Conservation (phyloP, 2,888 invertebrate species). For the Drosophila mulleri region DNA sequence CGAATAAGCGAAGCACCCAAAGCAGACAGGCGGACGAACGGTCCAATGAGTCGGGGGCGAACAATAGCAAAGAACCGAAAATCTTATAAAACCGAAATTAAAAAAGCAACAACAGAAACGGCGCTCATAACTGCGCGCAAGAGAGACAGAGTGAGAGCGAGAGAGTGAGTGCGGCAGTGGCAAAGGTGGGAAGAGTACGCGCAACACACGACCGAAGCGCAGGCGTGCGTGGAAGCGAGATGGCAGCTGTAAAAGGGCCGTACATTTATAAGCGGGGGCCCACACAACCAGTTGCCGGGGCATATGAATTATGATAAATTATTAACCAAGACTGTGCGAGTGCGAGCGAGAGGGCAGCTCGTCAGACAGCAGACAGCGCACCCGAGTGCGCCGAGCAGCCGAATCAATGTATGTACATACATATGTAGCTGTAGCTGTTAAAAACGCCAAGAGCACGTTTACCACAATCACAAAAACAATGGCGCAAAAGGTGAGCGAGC, state of each 20-base stretch:
- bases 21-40: conserved; percentile 30
- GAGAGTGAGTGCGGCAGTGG: conserved; percentile 22
- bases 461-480: conserved; percentile 49
- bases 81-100: conserved; percentile 81
- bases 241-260: conserved; percentile 58
- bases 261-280: conserved; percentile 39
- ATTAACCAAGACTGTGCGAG: conserved; percentile 70
- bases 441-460: conserved; percentile 39
- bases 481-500: conserved; percentile 70
- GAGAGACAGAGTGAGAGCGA: conserved; percentile 33
- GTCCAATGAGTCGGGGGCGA: conserved; percentile 27
- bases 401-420: conserved; percentile 7
- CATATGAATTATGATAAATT: conserved; percentile 84
- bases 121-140: conserved; percentile 71
- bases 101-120: conserved; percentile 66
- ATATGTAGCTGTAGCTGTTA: conserved; percentile 18
- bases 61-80: conserved; percentile 71
- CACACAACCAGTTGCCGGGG: conserved; percentile 71
- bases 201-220: conserved; percentile 55
- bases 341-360: conserved; percentile 46
- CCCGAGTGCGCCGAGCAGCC: conserved; percentile 21
- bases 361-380: conserved; percentile 21
- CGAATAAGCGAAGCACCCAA: conserved; percentile 79
- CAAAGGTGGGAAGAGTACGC: conserved; percentile 34
- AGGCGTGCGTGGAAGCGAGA: conserved; percentile 62